Percentiles rank a stretch among this genome's conserved stretches.
These are phyloP conservation scores for Orius insidiosus DNA, from an alignment of 1,140 invertebrate genomes.

Conservation along the genomic window DNA sequence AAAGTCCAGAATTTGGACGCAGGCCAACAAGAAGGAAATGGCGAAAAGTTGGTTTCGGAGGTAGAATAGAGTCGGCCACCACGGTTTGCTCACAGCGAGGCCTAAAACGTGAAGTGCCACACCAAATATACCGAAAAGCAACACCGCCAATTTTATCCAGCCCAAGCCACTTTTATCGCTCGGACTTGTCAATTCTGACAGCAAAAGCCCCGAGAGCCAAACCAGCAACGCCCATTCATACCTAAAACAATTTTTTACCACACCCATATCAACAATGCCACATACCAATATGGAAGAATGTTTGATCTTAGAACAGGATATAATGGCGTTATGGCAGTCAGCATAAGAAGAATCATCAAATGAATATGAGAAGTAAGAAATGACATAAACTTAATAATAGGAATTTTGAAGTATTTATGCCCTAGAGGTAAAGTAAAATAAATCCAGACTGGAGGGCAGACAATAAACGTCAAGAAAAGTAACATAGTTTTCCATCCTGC, in stretches of 20 bases:
- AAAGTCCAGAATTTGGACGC: conserved; percentile 95
- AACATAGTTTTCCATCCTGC: conserved; percentile 84
- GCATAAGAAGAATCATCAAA: conserved; percentile 78
- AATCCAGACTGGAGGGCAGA: conserved; percentile 91
- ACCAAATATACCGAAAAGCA: conserved; percentile 82
- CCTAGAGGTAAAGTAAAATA: conserved; percentile 88
- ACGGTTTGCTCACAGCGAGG: conserved; percentile 26
- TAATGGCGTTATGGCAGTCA: conserved; percentile 81
- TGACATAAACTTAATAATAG: conserved; percentile 99
- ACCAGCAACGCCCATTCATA: conserved; percentile 92
- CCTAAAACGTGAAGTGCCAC: conserved; percentile 79
- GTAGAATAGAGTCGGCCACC: conserved; percentile 73
- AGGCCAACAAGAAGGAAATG: conserved; percentile 81
- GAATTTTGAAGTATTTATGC: conserved; percentile 87
- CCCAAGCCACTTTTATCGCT: conserved; percentile 87
- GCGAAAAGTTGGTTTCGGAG: conserved; percentile 93
- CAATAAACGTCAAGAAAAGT: conserved; percentile 79
- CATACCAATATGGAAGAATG: conserved; percentile 37
- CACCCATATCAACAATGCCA: neutral
- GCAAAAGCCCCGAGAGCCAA: conserved; percentile 86
- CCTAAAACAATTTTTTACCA: conserved; percentile 32
- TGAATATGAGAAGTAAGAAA: conserved; percentile 97
- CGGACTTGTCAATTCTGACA: conserved; percentile 95
- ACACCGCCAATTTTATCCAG: conserved; percentile 79
- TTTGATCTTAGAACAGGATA: conserved; percentile 58